Evolutionary conservation across 1,140 invertebrate species (phyloP).

Genomic region (Dendrolimus kikuchii): DNA sequence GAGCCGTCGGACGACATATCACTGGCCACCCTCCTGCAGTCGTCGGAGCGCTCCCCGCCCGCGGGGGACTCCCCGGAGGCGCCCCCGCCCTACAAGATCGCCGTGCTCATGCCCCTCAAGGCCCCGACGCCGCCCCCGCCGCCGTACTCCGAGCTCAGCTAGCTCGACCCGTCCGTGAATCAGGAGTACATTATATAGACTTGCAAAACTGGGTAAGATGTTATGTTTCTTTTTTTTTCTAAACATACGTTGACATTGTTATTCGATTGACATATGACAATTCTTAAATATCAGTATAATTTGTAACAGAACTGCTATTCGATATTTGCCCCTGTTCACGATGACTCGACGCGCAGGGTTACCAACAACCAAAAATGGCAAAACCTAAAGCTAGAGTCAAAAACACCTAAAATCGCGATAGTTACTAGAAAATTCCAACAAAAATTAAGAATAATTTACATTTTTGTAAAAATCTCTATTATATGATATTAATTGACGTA

Average conservation of each 20-base stretch:
- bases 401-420: too few species aligned
- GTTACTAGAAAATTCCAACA: too few species aligned
- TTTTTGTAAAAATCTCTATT: too few species aligned
- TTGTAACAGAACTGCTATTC: neutral
- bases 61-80: slow-evolving; percentile 26
- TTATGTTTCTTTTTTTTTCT: too few species aligned
- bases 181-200: slow-evolving; percentile 38
- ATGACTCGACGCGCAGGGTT: too few species aligned
- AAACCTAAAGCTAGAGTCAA: too few species aligned
- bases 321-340: too few species aligned
- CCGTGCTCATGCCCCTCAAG: slow-evolving; percentile 75
- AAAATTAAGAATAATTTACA: too few species aligned
- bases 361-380: too few species aligned
- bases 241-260: neutral
- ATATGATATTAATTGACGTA: too few species aligned
- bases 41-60: slow-evolving; percentile 14
- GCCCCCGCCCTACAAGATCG: slow-evolving; percentile 80
- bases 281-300: neutral
- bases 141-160: slow-evolving; percentile 77
- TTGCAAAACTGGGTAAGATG: slow-evolving; percentile 10
- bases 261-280: neutral
- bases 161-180: slow-evolving; percentile 35
- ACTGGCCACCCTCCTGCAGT: slow-evolving; percentile 23
- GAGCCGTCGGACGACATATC: slow-evolving; percentile 38
- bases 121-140: slow-evolving; percentile 73